Evolutionary conservation across 1,140 invertebrate species (phyloP), one percentile per base, ranked within the genome.

Genomic region (Lordiphosa clarofinis): DNA sequence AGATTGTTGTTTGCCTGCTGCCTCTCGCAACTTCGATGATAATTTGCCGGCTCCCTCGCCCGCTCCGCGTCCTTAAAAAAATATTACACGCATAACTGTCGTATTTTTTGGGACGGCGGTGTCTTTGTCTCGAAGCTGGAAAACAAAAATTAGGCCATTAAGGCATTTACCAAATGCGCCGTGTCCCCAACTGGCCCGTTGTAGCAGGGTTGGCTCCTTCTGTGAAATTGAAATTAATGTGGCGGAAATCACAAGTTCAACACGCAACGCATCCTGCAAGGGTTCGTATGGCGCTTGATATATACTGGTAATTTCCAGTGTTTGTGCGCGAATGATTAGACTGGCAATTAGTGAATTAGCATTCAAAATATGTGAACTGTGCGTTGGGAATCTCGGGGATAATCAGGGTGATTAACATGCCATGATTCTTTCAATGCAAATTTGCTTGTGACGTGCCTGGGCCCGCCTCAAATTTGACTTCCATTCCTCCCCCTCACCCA

Each of bases 61-160:
- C 15, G 37, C 9, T 5, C 15, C 56, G 9, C 35, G 10, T 39
- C 21, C 24, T 21, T 19, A 19, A 38, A 75, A 66, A 75, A 84
- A 82, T 82, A 82, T 82, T 82, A 82, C 76, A 82, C 78, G 76
- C 76, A 82, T 84, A 82, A 82, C 76, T 82, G 76, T 82, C 76
- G 76, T 84, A 65, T 74, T 47, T 44, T 31, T 31, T 7, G 28
- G 28, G 28, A 31, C 31, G 24, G 28, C 36, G 11, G 13, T 31
- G 47, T 15, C 56, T 42, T 49, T 21, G 21, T 40, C 52, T 54
- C 33, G 48, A 37, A 54, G 49, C 37, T 58, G 61, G 43, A 73
- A 84, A 84, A 82, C 78, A 82, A 84, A 82, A 82, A 82, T 82
- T 84, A 82, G 76, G 78, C 76, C 76, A 84, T 82, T 82, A 84